Base-by-base conservation (phyloP, 2,888 invertebrate genomes). In the Athalia cordata region DNA sequence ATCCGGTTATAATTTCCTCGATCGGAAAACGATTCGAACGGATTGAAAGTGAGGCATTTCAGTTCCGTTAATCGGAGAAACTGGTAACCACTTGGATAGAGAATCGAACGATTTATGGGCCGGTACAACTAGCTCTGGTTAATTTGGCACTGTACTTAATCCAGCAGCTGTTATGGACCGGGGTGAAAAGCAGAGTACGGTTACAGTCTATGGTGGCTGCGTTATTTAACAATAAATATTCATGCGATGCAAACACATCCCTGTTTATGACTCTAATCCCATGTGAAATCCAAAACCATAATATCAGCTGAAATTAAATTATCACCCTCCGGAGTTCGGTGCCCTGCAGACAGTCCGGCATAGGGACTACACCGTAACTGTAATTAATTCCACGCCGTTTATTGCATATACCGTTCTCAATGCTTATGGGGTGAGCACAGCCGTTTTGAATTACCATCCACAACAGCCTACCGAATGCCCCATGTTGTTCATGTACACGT, bases 241-340 rank as follows among this genome's bases (percentile, higher is more conserved):
- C 75, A 75, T 75, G 75, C 29, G 62, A 64, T 64, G 62, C 64
- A 29, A 62, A 75, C 59, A 64, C 75, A 75, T 50, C 75, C 75
- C 62, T 75, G 75, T 75, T 75, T 64, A 75, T 75, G 75, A 64
- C 64, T 75, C 75, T 75, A 75, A 75, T 75, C 61, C 75, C 75
- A 64, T 64, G 75, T 64, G 75, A 75, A 75, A 75, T 64, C 52
- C 75, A 50, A 62, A 50, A 75, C 75, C 75, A 75, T 75, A 75
- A 75, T 75, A 75, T 75, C 29, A 29, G 29, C 49, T 62, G 62
- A 52, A 75, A 75, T 75, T 75, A 75, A 75, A 75, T 61, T 52
- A 75, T 75, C 64, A 75, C 64, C 72, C 72, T 59, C 4, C 13
- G 57, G 13, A 13, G n/a, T 7, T 47, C 57, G 59, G 13, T 45